Conservation (phyloP, 30 jellyfish, hydroid and myxozoan genomes). For the Aurelia coerulea region DNA sequence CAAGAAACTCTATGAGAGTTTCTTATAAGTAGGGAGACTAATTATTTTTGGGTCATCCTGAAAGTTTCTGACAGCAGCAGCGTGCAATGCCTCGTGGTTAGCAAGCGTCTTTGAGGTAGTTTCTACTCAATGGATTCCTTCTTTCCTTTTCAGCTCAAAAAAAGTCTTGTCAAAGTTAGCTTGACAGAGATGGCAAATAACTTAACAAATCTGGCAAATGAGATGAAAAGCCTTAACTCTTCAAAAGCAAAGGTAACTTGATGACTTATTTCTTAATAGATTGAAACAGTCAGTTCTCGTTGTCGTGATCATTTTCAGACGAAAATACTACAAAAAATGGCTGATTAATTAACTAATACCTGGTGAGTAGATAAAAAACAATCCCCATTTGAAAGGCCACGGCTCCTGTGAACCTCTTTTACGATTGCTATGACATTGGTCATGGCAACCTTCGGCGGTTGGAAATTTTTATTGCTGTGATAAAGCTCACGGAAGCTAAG, state of each 20-base stretch:
- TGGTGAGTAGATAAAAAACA: too few relatives aligned
- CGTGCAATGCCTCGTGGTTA: background rate
- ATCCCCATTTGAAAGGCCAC: too few relatives aligned
- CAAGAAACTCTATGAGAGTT: too few relatives aligned
- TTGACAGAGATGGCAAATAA: slow-evolving; percentile 46
- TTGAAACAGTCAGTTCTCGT: background rate
- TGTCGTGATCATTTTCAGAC: background rate
- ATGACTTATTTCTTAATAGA: too few relatives aligned
- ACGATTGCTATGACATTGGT: too few relatives aligned
- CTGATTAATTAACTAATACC: background rate
- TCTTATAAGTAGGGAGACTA: background rate
- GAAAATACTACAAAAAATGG: background rate
- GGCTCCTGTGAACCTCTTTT: too few relatives aligned
- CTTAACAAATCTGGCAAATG: slow-evolving; percentile 24
- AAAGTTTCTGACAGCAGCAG: too few relatives aligned
- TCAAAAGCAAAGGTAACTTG: slow-evolving; percentile 41
- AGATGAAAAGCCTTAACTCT: slow-evolving; percentile 1
- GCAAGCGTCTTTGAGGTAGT: background rate
- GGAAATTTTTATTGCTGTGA: too few relatives aligned
- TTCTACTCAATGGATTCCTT: background rate
- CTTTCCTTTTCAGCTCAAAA: slow-evolving; percentile 56
- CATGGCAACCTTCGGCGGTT: too few relatives aligned
- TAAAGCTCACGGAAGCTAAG: too few relatives aligned
- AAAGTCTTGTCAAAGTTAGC: slow-evolving; percentile 39
- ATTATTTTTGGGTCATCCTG: background rate